Percentiles rank a stretch among this genome's conserved stretches.
Conservation (phyloP, 2,888 invertebrate species). For the Zootermopsis nevadensis region DNA sequence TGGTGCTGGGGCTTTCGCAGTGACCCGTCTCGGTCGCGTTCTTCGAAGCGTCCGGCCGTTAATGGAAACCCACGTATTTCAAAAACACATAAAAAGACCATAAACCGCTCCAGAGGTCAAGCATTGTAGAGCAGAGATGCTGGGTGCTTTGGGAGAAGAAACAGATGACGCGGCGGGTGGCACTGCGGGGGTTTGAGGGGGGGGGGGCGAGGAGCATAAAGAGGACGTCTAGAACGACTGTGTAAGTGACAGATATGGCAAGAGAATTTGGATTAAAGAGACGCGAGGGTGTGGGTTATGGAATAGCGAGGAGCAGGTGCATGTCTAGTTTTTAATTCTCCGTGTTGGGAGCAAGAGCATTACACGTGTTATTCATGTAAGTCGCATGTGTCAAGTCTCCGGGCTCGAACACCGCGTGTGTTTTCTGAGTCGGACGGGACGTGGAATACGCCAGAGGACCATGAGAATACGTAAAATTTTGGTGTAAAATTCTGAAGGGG, state of each 20-base stretch:
- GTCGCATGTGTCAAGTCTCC: no score
- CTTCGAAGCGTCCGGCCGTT: not conserved
- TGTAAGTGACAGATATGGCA: constrained; percentile 35
- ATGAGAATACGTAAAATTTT: no score
- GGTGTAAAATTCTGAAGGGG: no score
- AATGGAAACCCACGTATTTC: constrained; percentile 26
- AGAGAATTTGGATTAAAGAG: constrained; percentile 11
- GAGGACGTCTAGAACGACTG: not conserved
- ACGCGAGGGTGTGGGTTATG: constrained; percentile 18
- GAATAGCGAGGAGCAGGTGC: not conserved
- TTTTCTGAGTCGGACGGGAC: no score
- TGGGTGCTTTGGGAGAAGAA: constrained; percentile 34
- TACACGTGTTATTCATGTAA: no score
- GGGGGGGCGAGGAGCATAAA: constrained; percentile 5
- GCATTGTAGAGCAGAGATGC: constrained; percentile 34
- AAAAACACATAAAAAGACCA: constrained; percentile 38
- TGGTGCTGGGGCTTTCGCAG: no score
- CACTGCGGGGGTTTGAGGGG: no score
- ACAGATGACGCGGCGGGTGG: constrained; percentile 8
- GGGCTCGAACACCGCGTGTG: no score
- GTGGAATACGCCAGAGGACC: no score
- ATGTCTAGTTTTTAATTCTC: not conserved
- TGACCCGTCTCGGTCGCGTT: no score
- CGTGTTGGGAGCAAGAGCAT: not conserved
- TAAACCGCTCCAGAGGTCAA: constrained; percentile 36